Conservation (phyloP, 2,113 vertebrate species). For the Bos taurus region DNA sequence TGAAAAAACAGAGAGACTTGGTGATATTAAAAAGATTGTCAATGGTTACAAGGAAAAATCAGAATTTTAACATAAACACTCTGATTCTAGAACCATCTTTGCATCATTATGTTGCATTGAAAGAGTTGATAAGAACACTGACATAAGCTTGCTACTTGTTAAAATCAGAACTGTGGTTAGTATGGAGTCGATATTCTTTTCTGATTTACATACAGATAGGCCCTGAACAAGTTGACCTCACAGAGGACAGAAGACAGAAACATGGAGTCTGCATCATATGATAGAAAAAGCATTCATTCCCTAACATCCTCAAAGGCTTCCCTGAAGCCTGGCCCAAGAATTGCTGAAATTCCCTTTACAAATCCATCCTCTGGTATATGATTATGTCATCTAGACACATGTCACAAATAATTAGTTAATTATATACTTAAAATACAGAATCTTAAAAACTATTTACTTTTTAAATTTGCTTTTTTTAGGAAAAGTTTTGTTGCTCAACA, state of each 20-base stretch:
- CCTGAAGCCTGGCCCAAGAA: background rate
- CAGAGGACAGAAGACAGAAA: background rate
- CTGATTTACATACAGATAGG: background rate
- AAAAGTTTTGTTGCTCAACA: background rate
- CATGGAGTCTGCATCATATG: background rate
- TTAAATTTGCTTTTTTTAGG: background rate
- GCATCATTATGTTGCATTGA: background rate
- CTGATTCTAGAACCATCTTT: background rate
- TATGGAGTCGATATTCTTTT: background rate
- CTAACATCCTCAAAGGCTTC: background rate
- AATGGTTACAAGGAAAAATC: background rate
- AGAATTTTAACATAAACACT: background rate
- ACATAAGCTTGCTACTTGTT: background rate
- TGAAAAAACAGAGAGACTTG: background rate
- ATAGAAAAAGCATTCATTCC: background rate
- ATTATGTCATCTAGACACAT: background rate
- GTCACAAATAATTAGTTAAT: background rate
- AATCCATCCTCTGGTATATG: background rate
- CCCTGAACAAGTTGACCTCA: background rate
- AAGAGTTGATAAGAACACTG: background rate
- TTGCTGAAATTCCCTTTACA: background rate
- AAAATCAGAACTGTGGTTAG: background rate
- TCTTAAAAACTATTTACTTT: background rate
- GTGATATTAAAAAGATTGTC: background rate
- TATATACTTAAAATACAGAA: background rate